Evolutionary conservation across 2,888 invertebrate genomes (phyloP).

Genomic region (Pyrocoelia pectoralis): DNA sequence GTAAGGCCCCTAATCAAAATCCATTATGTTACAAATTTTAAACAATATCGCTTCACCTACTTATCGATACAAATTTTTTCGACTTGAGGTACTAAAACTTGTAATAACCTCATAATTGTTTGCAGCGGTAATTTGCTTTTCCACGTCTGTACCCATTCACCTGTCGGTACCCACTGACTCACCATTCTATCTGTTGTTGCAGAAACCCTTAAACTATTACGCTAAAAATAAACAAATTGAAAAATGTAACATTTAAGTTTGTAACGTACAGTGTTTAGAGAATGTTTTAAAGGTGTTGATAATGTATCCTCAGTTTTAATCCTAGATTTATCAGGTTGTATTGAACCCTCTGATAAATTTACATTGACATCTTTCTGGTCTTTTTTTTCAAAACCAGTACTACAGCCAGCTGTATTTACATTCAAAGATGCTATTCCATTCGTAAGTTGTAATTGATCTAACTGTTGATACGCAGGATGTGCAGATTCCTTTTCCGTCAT

Average conservation of each 20-base stretch:
- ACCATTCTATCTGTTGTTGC: constrained; percentile 53
- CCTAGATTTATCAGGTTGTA: constrained; percentile 12
- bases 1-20: constrained; percentile 82
- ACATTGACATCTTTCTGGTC: constrained; percentile 6
- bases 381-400: background rate
- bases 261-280: constrained; percentile 54
- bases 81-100: constrained; percentile 98
- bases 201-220: constrained; percentile 70
- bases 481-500: constrained; percentile 97
- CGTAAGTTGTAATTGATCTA: constrained; percentile 49
- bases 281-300: constrained; percentile 41
- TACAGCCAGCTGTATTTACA: constrained; percentile 48
- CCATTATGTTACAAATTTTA: background rate
- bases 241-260: constrained; percentile 7
- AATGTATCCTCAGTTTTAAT: background rate
- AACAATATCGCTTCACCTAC: constrained; percentile 60
- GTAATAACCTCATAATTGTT: constrained; percentile 98
- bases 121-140: constrained; percentile 96
- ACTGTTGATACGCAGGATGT: constrained; percentile 67
- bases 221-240: constrained; percentile 56
- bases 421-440: constrained; percentile 55
- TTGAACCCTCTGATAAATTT: constrained; percentile 4
- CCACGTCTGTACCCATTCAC: constrained; percentile 97
- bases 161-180: constrained; percentile 85
- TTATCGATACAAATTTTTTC: constrained; percentile 99